Evolutionary conservation across 2,888 invertebrate genomes (phyloP).

Genomic region (Catocala sponsa): DNA sequence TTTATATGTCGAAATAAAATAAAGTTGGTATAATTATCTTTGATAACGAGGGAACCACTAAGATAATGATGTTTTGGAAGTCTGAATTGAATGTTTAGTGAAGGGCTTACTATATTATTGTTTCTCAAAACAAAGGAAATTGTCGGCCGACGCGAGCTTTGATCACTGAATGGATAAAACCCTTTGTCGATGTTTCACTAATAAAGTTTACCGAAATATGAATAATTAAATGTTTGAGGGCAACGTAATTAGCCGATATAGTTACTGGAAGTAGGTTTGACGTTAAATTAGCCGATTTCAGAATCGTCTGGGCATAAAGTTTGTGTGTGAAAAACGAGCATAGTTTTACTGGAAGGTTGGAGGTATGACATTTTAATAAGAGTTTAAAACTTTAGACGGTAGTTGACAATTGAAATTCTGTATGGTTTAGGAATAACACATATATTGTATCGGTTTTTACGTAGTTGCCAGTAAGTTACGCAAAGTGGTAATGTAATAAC

Average conservation of each 20-base stretch:
- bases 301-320: slow-evolving; percentile 56
- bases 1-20: slow-evolving; percentile 22
- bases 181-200: slow-evolving; percentile 51
- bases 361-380: no score
- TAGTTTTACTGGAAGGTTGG: slow-evolving; percentile 41
- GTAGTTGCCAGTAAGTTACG: no score
- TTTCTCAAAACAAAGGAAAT: slow-evolving; percentile 54
- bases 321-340: slow-evolving; percentile 42
- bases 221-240: slow-evolving; percentile 37
- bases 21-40: slow-evolving; percentile 32
- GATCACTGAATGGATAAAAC: slow-evolving; percentile 50
- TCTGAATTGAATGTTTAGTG: slow-evolving; percentile 47
- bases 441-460: no score
- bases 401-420: no score
- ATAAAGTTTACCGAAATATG: slow-evolving; percentile 47
- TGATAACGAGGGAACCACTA: slow-evolving; percentile 38
- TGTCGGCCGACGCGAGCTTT: slow-evolving; percentile 46
- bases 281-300: slow-evolving; percentile 58
- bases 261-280: slow-evolving; percentile 40
- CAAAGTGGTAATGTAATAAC: no score
- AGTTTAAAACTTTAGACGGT: no score
- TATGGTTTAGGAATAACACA: no score
- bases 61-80: slow-evolving; percentile 50
- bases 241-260: slow-evolving; percentile 53
- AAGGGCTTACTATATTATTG: slow-evolving; percentile 40